A percentile compares a stretch with the other conserved stretches of the same genome.
Conservation (phyloP, 1,140 invertebrate species). For the Trachymyrmex cornetzi region DNA sequence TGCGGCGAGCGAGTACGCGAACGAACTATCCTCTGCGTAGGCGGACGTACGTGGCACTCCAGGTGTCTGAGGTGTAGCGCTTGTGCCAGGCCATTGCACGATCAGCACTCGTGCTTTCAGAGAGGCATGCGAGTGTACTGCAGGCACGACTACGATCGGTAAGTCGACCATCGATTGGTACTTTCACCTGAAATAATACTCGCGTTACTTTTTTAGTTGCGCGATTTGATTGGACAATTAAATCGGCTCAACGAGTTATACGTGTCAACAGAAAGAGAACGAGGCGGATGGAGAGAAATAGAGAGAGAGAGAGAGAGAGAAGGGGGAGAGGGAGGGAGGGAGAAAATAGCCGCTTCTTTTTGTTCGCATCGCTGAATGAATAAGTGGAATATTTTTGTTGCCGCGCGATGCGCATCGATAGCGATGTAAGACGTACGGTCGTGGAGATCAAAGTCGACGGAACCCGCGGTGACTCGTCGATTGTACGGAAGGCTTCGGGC, state of each 20-base stretch:
- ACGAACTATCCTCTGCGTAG: conserved; percentile 85
- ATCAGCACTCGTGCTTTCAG: conserved; percentile 85
- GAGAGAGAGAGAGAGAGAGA: conserved; percentile 1
- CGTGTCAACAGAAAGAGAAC: conserved; percentile 17
- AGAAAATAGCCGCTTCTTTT: conserved; percentile 35
- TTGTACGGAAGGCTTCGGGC: conserved; percentile 64
- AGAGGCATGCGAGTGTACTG: conserved; percentile 85
- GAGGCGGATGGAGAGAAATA: not conserved
- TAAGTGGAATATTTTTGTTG: conserved; percentile 70
- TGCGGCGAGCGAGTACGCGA: conserved; percentile 85
- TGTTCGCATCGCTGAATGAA: conserved; percentile 46
- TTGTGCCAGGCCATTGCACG: conserved; percentile 84
- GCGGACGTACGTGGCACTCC: conserved; percentile 85
- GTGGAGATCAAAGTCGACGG: conserved; percentile 65
- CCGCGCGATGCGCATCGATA: conserved; percentile 64
- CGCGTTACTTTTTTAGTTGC: not conserved
- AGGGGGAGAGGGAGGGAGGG: not conserved
- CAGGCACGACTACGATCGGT: conserved; percentile 85
- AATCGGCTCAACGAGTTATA: not conserved
- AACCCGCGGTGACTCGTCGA: conserved; percentile 72
- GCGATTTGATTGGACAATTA: conserved; percentile 16
- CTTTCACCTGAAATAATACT: conserved; percentile 47
- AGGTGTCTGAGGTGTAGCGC: conserved; percentile 85
- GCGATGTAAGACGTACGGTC: conserved; percentile 53
- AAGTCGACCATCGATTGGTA: conserved; percentile 73